Conservation (phyloP, 1,140 invertebrate genomes). For the Brachionus rotundiformis region DNA sequence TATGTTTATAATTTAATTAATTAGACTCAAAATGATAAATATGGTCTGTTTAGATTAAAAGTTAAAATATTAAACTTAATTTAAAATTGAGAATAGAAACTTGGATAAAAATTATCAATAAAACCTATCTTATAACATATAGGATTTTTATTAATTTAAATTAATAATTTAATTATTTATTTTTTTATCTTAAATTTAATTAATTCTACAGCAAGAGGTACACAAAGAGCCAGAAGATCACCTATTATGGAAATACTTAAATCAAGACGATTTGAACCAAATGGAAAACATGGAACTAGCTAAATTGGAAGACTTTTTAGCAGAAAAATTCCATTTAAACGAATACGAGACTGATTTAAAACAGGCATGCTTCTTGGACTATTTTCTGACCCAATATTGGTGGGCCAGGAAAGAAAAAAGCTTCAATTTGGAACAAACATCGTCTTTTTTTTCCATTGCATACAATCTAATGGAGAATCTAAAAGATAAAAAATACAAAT, state of each 20-base stretch:
- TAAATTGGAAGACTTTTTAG: background rate
- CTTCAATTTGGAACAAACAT: constrained; percentile 32
- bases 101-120: too few species aligned
- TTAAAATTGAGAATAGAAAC: too few species aligned
- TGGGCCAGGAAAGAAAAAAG: constrained; percentile 30
- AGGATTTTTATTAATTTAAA: too few species aligned
- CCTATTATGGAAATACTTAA: constrained; percentile 47
- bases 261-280: background rate
- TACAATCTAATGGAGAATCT: constrained; percentile 10
- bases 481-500: constrained; percentile 11
- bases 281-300: constrained; percentile 3
- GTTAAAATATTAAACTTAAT: too few species aligned
- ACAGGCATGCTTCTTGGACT: constrained; percentile 48
- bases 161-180: too few species aligned
- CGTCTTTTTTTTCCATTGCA: constrained; percentile 27
- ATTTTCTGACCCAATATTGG: constrained; percentile 49
- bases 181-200: too few species aligned
- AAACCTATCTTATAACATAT: too few species aligned
- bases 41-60: too few species aligned
- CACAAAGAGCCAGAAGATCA: constrained; percentile 40
- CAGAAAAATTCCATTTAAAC: constrained; percentile 13
- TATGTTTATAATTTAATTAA: too few species aligned
- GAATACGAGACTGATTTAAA: constrained; percentile 46
- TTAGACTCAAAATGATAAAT: too few species aligned
- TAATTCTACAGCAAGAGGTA: constrained; percentile 40